Evolutionary conservation across 2,113 vertebrate species (phyloP).

Genomic region (Microcebus tavaratra): DNA sequence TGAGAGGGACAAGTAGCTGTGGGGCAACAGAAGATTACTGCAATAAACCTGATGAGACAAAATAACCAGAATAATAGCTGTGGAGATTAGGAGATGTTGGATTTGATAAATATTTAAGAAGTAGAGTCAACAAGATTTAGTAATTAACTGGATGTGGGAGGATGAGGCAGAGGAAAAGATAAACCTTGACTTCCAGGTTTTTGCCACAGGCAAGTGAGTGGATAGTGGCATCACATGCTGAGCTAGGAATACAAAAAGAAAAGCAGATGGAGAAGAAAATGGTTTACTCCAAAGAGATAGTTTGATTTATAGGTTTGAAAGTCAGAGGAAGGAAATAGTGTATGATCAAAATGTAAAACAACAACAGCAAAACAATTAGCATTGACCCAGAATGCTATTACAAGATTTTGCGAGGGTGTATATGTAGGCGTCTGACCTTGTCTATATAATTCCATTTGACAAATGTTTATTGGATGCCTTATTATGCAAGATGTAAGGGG

Average conservation of each 20-base stretch:
- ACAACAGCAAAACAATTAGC: not conserved
- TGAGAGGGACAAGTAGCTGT: not conserved
- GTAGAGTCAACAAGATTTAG: not conserved
- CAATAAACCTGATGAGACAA: not conserved
- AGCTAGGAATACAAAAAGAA: not conserved
- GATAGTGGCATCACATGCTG: not conserved
- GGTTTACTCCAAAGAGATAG: not conserved
- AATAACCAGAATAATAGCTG: not conserved
- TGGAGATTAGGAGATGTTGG: not conserved
- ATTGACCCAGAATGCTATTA: not conserved
- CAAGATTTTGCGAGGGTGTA: not conserved
- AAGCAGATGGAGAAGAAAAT: not conserved
- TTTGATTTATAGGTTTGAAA: not conserved
- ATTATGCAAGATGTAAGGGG: not conserved
- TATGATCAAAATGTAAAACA: slow-evolving; percentile 1
- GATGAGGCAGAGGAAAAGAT: not conserved
- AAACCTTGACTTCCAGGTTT: not conserved
- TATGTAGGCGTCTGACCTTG: not conserved
- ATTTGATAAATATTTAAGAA: slow-evolving; percentile 16
- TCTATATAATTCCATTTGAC: not conserved
- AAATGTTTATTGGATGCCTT: not conserved
- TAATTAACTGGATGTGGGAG: not conserved
- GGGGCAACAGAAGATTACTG: not conserved
- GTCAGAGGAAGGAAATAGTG: not conserved
- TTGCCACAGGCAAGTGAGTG: not conserved